Base-by-base conservation (phyloP, 2,888 invertebrate genomes). In the Lasioglossum calceatum region DNA sequence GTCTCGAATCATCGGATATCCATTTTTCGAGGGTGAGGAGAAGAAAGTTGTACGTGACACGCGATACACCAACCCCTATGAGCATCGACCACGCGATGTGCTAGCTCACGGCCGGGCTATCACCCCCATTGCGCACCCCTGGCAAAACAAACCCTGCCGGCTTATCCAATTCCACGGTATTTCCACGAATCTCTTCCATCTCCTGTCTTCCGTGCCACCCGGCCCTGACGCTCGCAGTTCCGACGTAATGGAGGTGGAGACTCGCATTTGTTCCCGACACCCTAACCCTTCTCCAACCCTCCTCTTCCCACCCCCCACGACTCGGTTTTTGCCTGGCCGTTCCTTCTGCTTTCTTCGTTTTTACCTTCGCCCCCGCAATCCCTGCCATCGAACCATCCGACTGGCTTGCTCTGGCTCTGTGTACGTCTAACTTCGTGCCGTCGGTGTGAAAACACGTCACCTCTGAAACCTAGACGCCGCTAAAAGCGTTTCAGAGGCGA, bases 131-230 rank as follows among this genome's bases (percentile, higher is more conserved):
- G 89, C 88, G 88, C 89, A 91, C 88, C 91, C 87, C 90, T 90
- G 91, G 89, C 89, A 89, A 92, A 91, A 92, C 91, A 92, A 92
- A 91, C 92, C 89, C 87, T 82, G 89, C 74, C 86, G 87, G 93
- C 91, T 93, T 93, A 93, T 93, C 93, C 93, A 92, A 93, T 93
- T 93, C 91, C 91, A 87, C 88, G 90, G 84, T 84, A 87, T 93
- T 93, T 93, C 91, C 91, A 91, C 92, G 92, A 93, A 93, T 92
- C 92, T 93, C 92, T 90, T 90, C 92, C 91, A 92, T 91, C 91
- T 91, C 87, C 85, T 86, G 81, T 79, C 78, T 78, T 78, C 85
- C 71, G 86, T 85, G 86, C 79, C 81, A 86, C 88, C 87, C 87
- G 81, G 86, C 88, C 90, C 86, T 81, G 84, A 86, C 87, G 84